These are phyloP conservation scores for Melanotaenia nigrans DNA, from an alignment of 2,797 vertebrate genomes.

Conservation along the genomic window DNA sequence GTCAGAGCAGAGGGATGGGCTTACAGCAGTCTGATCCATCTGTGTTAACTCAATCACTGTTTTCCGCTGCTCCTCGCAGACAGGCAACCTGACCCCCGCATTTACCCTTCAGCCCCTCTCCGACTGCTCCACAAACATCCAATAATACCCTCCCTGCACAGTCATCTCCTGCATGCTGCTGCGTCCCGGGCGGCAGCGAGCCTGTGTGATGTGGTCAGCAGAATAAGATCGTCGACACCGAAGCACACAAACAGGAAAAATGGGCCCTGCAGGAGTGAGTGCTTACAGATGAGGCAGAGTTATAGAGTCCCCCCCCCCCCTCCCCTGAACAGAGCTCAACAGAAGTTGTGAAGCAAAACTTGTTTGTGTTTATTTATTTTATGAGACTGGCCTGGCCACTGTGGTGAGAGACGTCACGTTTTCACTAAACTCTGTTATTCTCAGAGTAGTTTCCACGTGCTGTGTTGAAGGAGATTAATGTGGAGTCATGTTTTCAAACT, in stretches of 20 bases:
- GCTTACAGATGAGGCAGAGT: slow-evolving; percentile 34
- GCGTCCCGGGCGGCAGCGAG: slow-evolving; percentile 25
- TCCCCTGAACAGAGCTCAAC: too few species aligned
- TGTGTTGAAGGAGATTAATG: too few species aligned
- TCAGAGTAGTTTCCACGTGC: too few species aligned
- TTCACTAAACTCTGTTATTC: too few species aligned
- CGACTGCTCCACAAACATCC: slow-evolving; percentile 13
- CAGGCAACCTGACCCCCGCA: slow-evolving; percentile 49
- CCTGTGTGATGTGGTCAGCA: slow-evolving; percentile 61
- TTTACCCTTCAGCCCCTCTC: neutral
- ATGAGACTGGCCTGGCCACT: too few species aligned
- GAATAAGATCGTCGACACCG: slow-evolving; percentile 43
- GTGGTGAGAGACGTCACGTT: too few species aligned
- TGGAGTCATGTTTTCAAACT: too few species aligned
- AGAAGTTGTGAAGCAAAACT: too few species aligned
- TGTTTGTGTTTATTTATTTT: too few species aligned
- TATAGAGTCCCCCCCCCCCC: too few species aligned
- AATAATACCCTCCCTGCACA: neutral
- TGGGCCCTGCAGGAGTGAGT: slow-evolving; percentile 28
- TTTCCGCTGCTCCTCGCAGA: slow-evolving; percentile 23
- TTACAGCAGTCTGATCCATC: slow-evolving; percentile 6
- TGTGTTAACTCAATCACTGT: slow-evolving; percentile 24
- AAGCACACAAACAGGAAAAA: slow-evolving; percentile 38
- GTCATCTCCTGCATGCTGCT: slow-evolving; percentile 9
- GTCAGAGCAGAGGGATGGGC: neutral